Evolutionary conservation across 2,113 vertebrate species (phyloP).

Genomic region (Periophthalmus modestus): DNA sequence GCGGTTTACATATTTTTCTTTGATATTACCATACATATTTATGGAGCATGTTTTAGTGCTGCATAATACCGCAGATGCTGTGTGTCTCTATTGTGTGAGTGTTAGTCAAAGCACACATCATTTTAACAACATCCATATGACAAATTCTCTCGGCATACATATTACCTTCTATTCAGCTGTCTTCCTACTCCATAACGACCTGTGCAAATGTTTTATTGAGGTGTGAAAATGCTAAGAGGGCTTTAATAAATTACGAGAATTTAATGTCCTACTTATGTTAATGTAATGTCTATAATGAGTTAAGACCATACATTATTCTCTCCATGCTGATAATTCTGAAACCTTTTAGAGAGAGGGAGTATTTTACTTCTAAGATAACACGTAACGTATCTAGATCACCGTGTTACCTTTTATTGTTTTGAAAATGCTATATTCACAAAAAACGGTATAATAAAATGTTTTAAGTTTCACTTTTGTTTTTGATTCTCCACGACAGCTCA

Average conservation of each 20-base stretch:
- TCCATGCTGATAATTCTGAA: background rate
- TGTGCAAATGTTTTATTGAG: background rate
- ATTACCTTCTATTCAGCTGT: conserved; percentile 18
- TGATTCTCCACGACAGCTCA: no score
- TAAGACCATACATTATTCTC: background rate
- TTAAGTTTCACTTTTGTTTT: no score
- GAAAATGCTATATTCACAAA: no score
- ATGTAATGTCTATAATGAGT: background rate
- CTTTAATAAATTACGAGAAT: background rate
- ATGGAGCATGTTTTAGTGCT: conserved; percentile 31
- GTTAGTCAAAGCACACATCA: conserved; percentile 14
- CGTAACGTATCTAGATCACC: no score
- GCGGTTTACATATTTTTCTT: conserved; percentile 25
- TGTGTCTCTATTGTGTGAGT: conserved; percentile 23
- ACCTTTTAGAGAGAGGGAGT: background rate
- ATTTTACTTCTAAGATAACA: no score
- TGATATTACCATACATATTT: conserved; percentile 42
- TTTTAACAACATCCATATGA: conserved; percentile 28
- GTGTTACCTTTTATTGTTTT: no score
- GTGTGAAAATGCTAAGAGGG: background rate
- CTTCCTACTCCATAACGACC: background rate
- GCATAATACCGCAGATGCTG: conserved; percentile 32
- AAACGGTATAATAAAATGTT: no score
- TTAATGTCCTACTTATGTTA: background rate
- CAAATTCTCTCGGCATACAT: conserved; percentile 16